A percentile compares a stretch with the other conserved stretches of the same genome.
Conservation (phyloP, 1,140 invertebrate species). For the Lysiphlebus fabarum region DNA sequence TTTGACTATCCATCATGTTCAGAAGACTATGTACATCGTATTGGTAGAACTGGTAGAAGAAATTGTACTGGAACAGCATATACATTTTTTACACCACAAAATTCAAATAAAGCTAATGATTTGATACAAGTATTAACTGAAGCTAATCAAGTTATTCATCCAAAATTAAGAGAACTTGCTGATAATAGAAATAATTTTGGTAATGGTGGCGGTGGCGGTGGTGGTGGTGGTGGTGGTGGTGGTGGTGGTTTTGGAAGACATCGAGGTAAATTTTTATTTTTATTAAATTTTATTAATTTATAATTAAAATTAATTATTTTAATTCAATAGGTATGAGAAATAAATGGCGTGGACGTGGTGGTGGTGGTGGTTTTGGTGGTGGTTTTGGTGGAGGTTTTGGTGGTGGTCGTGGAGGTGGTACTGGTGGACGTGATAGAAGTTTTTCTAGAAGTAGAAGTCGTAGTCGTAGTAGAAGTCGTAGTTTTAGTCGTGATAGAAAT, state of each 20-base stretch:
- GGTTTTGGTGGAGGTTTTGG: slow-evolving; percentile 42
- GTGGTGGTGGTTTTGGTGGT: slow-evolving; percentile 37
- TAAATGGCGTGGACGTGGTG: slow-evolving; percentile 46
- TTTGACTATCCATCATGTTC: slow-evolving; percentile 99
- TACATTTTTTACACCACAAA: slow-evolving; percentile 94
- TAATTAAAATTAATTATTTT: neutral
- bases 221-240: slow-evolving; percentile 37
- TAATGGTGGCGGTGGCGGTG: slow-evolving; percentile 41
- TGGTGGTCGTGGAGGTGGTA: slow-evolving; percentile 43
- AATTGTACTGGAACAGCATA: slow-evolving; percentile 96
- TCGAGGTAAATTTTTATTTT: neutral
- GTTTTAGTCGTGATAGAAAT: slow-evolving; percentile 49
- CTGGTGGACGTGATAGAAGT: slow-evolving; percentile 44
- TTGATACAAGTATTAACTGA: slow-evolving; percentile 89
- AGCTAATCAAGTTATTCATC: slow-evolving; percentile 89
- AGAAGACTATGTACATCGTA: slow-evolving; percentile 99
- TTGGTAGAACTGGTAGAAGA: slow-evolving; percentile 93
- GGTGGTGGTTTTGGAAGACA: slow-evolving; percentile 36
- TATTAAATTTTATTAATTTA: neutral
- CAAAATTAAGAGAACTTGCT: slow-evolving; percentile 66
- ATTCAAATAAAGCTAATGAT: slow-evolving; percentile 89
- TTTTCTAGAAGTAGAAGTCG: slow-evolving; percentile 49
- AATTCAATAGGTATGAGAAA: slow-evolving; percentile 44
- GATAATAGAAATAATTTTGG: slow-evolving; percentile 41
- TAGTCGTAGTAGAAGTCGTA: slow-evolving; percentile 45